Base-by-base conservation (phyloP, 1,140 invertebrate genomes). In the Eueides isabella region DNA sequence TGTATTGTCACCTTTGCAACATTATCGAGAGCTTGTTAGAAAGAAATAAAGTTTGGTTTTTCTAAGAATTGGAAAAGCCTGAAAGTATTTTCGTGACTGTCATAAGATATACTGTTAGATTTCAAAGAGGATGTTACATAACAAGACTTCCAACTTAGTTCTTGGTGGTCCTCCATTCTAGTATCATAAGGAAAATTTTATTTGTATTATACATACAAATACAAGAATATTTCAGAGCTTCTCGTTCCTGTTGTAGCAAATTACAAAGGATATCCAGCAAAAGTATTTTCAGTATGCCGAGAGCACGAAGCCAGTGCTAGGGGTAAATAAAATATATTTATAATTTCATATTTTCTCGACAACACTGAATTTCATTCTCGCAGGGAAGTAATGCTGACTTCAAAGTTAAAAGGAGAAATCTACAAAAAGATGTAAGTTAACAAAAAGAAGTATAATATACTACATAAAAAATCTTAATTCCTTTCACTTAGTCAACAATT, bases 291-390 rank as follows among this genome's bases (percentile, higher is more conserved):
- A 30, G 55, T 61, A 35, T 30, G 67, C 19, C 48, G 55, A 12
- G 41, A 33, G 48, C 48, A 55, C 48, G 41, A 66, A 65, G 63
- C 29, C 70, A 19, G 48, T 55, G 64, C 61, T 61, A 35, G 35
- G 63, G 64, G 48, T 63, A 67, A 71, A 69, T 29, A 72, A 76
- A 68, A 76, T 71, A 69, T 61, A 66, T 48, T 55, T 74, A 61
- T 64, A 71, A 31, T 71, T 79, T 38, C 61, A 61, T 70, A 72
- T 73, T 67, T 67, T 62, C 66, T 70, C 55, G 74, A 71, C 67
- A 76, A 72, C 68, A 61, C 65, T 67, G 74, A 67, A 74, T 79
- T 76, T 74, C 77, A 79, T 76, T 76, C 67, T 79, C 29, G 72
- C 33, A 55, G 67, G 72, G 68, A 74, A 74, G 68, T 48, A 64